phyloP scores from a whole-genome alignment of 2,797 vertebrate genomes.

The Gobio occitaniae region DNA sequence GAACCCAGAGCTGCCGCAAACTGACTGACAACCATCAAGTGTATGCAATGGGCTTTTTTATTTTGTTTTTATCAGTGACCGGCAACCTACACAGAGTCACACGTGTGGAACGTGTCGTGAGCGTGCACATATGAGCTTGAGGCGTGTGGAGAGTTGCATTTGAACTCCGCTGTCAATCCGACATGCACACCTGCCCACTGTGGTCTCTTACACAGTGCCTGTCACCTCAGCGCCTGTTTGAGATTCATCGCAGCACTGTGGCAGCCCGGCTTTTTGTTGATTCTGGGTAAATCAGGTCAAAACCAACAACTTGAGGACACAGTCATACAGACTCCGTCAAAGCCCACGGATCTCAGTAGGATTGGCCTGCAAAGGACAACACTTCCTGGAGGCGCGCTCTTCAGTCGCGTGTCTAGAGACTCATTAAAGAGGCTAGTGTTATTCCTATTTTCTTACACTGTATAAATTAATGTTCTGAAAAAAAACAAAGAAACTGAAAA shows the following conservation, averaged over 20 bases:
- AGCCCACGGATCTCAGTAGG: slow-evolving; percentile 19
- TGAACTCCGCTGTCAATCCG: slow-evolving; percentile 53
- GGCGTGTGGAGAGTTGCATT: slow-evolving; percentile 1
- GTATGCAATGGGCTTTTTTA: slow-evolving; percentile 35
- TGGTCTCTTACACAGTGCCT: slow-evolving; percentile 51
- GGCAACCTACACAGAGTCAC: slow-evolving; percentile 42
- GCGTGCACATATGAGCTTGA: slow-evolving; percentile 22
- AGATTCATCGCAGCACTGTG: slow-evolving; percentile 45
- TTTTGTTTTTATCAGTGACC: slow-evolving; percentile 7
- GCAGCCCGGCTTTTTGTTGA: slow-evolving; percentile 36
- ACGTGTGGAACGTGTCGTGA: slow-evolving; percentile 46
- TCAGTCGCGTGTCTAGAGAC: slow-evolving; percentile 6
- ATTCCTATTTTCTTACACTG: slow-evolving; percentile 19
- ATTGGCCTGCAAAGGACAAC: slow-evolving; percentile 29
- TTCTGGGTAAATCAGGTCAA: slow-evolving; percentile 51
- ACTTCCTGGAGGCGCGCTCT: slow-evolving; percentile 16
- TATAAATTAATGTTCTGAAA: slow-evolving; percentile 17
- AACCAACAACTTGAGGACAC: slow-evolving; percentile 53
- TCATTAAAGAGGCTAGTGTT: slow-evolving; percentile 26
- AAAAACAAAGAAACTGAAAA: not conserved
- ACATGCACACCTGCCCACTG: slow-evolving; percentile 56
- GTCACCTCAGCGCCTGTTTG: slow-evolving; percentile 58
- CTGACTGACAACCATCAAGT: slow-evolving; percentile 53
- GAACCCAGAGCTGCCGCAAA: slow-evolving; percentile 4
- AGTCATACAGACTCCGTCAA: slow-evolving; percentile 21